These are phyloP conservation scores for Globicephala melas DNA, from an alignment of 2,113 vertebrate species.

Conservation along the genomic window DNA sequence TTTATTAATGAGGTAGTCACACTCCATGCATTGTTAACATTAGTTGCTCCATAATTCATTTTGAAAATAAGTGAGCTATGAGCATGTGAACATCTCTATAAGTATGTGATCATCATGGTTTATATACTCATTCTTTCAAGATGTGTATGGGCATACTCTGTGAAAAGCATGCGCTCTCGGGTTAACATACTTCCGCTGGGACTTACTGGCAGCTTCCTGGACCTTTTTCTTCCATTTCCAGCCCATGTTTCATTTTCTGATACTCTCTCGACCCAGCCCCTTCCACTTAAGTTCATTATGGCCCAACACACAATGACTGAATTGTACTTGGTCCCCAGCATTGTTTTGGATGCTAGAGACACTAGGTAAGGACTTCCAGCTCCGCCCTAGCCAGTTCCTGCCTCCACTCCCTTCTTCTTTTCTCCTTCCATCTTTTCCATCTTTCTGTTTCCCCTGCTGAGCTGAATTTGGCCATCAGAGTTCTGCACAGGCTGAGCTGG, in stretches of 20 bases:
- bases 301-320: neutral
- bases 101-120: neutral
- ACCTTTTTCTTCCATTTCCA: neutral
- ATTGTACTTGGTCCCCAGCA: neutral
- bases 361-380: neutral
- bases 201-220: neutral
- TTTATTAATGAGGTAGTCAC: neutral
- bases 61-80: neutral
- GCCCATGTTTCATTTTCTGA: neutral
- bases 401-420: neutral
- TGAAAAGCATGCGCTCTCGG: neutral
- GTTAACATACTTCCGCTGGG: neutral
- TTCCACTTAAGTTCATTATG: neutral
- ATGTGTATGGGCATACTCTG: accelerated
- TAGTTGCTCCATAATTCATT: neutral
- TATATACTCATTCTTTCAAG: neutral
- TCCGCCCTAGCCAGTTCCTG: neutral
- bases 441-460: neutral
- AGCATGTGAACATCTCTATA: neutral
- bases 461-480: neutral
- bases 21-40: neutral
- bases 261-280: neutral
- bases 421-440: neutral
- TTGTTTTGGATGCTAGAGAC: neutral
- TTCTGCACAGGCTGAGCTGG: neutral